These are phyloP conservation scores for Allacma fusca DNA, from an alignment of 2,888 invertebrate genomes.

Conservation along the genomic window DNA sequence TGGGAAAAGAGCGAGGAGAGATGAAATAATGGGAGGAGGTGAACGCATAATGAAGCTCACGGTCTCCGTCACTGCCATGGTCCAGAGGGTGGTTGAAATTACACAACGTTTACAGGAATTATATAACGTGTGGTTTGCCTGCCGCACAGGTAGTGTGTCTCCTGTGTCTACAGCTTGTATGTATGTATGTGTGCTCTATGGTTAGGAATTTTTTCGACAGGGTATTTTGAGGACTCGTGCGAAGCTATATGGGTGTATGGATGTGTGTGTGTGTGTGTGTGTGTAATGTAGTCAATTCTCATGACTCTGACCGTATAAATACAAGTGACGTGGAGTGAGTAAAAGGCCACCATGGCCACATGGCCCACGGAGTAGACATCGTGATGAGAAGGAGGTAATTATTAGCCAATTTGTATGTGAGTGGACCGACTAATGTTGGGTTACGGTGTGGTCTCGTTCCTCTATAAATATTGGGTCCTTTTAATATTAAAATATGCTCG, in stretches of 20 bases:
- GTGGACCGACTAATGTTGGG: conserved; percentile 46
- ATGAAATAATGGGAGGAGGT: conserved; percentile 16
- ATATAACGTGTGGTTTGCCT: neutral
- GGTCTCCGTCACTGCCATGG: neutral
- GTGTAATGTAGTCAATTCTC: too few relatives aligned
- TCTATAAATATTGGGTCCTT: conserved; percentile 50
- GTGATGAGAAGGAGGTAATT: conserved; percentile 42
- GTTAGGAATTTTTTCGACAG: too few relatives aligned
- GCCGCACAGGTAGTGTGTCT: neutral
- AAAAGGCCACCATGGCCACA: conserved; percentile 38
- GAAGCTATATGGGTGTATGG: too few relatives aligned
- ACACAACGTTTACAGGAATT: neutral
- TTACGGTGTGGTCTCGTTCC: conserved; percentile 51
- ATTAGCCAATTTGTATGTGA: conserved; percentile 51
- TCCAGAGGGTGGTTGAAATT: conserved; percentile 13
- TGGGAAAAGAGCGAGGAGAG: neutral
- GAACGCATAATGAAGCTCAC: neutral
- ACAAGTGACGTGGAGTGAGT: conserved; percentile 25
- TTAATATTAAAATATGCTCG: conserved; percentile 59
- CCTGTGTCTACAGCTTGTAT: too few relatives aligned
- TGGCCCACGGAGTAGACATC: conserved; percentile 32
- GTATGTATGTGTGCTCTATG: too few relatives aligned
- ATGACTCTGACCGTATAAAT: neutral
- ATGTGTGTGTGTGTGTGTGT: too few relatives aligned
- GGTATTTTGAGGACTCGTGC: too few relatives aligned